Base-by-base conservation (phyloP, 2,888 invertebrate species). In the Tetanocera ferruginea region DNA sequence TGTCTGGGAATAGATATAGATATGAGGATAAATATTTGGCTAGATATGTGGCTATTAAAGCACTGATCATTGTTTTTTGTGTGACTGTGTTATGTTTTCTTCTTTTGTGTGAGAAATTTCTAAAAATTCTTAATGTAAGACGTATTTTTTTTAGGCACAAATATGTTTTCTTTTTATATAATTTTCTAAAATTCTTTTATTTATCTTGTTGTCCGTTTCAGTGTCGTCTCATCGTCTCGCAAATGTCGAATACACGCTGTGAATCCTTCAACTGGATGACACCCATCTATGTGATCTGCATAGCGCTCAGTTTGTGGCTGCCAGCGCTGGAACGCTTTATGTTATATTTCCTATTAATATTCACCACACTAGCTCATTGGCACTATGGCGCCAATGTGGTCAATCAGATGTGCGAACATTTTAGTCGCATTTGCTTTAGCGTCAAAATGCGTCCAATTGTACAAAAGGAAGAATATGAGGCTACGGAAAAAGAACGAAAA, bases 161-260 rank as follows among this genome's bases (percentile, higher is more conserved):
- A 55, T n/a, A 9, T 3, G 66, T 19, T 78, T 51, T 69, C 60
- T 28, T n/a, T 55, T 51, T 28, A 19, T 75, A 70, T 23, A 60
- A 23, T 49, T 73, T 14, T 70, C 43, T 31, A 51, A 25, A 78
- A 14, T 57, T 43, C 55, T 76, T 34, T 25, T 19, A 19, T 43
- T 52, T 17, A 37, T 57, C 85, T 60, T 25, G 2, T 60, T 14
- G 4, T 8, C 31, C 34, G 4, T 6, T 11, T 91, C 64, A 98
- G 98, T 98, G 98, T 89, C 97, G 97, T 2, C 92, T 99, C 82
- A 99, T 99, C 84, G 98, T 99, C 77, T 94, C 97, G 0, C 99
- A 99, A 91, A 99, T 99, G 99, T 97, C 97, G 85, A 94, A 94
- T 88, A 97, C 97, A 0, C 93, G 96, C 34, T 97, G 97, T 91